Conservation (phyloP, 1,140 invertebrate species). For the Stratiolaelaps scimitus region DNA sequence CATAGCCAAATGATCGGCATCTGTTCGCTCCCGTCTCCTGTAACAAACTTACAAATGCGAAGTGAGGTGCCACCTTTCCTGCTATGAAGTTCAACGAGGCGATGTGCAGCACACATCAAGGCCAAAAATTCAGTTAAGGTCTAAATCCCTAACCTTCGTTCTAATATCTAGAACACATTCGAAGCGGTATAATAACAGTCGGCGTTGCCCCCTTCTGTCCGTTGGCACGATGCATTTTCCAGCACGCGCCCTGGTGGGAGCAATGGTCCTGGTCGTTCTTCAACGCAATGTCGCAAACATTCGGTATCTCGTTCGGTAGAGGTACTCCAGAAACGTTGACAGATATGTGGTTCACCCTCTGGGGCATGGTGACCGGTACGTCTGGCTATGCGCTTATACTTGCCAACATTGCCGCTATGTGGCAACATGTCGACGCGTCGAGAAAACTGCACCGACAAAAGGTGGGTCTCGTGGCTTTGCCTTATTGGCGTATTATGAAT, state of each 20-base stretch:
- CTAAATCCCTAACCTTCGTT: too few species aligned
- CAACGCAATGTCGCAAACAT: neutral
- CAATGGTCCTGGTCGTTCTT: conserved; percentile 21
- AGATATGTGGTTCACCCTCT: conserved; percentile 18
- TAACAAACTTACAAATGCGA: too few species aligned
- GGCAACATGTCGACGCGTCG: neutral
- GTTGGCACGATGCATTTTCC: neutral
- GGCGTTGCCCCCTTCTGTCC: too few species aligned
- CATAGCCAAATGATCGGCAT: too few species aligned
- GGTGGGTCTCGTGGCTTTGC: neutral
- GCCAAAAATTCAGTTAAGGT: too few species aligned
- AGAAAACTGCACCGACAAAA: conserved; percentile 5
- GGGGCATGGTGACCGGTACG: neutral
- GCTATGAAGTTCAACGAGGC: too few species aligned
- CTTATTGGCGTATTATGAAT: too few species aligned
- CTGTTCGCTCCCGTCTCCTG: too few species aligned
- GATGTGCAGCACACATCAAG: too few species aligned
- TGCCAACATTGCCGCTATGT: conserved; percentile 16
- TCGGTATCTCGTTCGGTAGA: neutral
- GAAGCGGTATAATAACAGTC: too few species aligned
- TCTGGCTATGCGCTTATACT: conserved; percentile 6
- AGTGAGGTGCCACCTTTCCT: too few species aligned
- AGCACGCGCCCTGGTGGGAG: conserved; percentile 6
- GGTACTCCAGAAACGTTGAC: neutral
- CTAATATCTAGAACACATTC: too few species aligned